Base-by-base conservation (phyloP, 2,888 invertebrate genomes). In the Pammene aurita region DNA sequence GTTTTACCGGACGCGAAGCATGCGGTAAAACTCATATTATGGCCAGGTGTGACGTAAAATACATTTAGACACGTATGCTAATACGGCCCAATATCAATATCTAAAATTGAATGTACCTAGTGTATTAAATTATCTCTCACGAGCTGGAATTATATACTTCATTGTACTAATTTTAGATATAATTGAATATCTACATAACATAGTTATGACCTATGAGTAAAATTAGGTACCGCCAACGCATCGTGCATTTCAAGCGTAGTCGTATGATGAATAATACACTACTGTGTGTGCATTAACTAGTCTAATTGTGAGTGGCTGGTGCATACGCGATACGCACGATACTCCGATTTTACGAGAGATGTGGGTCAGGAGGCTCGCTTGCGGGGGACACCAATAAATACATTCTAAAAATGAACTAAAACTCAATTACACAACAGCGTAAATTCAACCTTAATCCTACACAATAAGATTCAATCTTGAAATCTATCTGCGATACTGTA, bases 281-380 rank as follows among this genome's bases (percentile, higher is more conserved):
- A 60, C 46, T 18, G 48, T 62, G 34, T 57, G 63, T 63, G 62
- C 54, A 57, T 41, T 34, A 62, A 41, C 58, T 54, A 60, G 18
- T 16, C 11, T 58, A 55, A 61, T 44, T 62, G 66, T 61, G 66
- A 48, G 60, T 56, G 13, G 55, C 35, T 46, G 71, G 80, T 89
- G 89, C 87, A 89, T 86, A 87, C 85, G 87, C 89, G 86, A 80
- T 86, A 89, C 87, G 86, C 87, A 87, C 83, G 63, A 71, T 70
- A 63, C 67, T 71, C 73, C 67, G 65, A 66, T 72, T 73, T 67
- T 74, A 75, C 72, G 76, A 76, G 75, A 81, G 79, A 92, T 90
- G 79, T 92, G 87, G 90, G 92, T 92, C 91, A 92, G 86, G 81
- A 86, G 86, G 87, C 80, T 82, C 80, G 76, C 76, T 76, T 73